Evolutionary conservation across 1,140 invertebrate genomes (phyloP).

Genomic region (Vollenhovia emeryi): DNA sequence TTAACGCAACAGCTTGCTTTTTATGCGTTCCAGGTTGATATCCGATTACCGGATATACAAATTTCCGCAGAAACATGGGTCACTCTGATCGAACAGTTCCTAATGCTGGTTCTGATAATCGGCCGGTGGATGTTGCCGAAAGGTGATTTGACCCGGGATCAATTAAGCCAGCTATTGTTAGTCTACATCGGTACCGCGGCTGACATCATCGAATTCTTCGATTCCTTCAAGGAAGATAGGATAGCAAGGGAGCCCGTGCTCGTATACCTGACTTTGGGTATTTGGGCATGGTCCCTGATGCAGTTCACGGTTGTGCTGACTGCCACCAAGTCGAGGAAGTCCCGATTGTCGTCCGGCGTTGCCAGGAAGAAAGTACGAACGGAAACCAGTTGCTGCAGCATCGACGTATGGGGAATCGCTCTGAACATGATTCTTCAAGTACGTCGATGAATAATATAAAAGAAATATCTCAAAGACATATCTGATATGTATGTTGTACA

Average conservation of each 20-base stretch:
- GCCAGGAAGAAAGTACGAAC: conserved; percentile 83
- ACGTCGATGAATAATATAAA: not conserved
- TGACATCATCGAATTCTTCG: conserved; percentile 98
- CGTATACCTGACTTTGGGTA: conserved; percentile 91
- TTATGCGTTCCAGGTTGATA: conserved; percentile 82
- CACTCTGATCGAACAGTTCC: conserved; percentile 94
- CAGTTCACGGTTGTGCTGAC: conserved; percentile 96
- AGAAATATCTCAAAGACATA: not conserved
- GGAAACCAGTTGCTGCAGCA: conserved; percentile 91
- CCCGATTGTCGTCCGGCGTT: conserved; percentile 87
- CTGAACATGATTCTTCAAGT: conserved; percentile 91
- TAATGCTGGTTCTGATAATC: conserved; percentile 95
- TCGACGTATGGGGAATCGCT: conserved; percentile 94
- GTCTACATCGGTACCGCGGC: conserved; percentile 95
- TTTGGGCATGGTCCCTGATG: conserved; percentile 95
- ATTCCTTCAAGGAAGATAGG: conserved; percentile 95
- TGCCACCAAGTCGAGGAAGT: conserved; percentile 93
- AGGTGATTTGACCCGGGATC: conserved; percentile 95
- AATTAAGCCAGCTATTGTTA: conserved; percentile 95
- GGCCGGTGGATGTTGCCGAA: conserved; percentile 96
- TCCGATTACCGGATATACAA: conserved; percentile 87
- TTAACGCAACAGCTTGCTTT: not conserved
- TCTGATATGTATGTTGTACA: no score
- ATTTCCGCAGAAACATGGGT: conserved; percentile 93
- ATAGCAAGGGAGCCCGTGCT: conserved; percentile 91